Base-by-base conservation (phyloP, 2,113 vertebrate species). In the Melospiza georgiana region DNA sequence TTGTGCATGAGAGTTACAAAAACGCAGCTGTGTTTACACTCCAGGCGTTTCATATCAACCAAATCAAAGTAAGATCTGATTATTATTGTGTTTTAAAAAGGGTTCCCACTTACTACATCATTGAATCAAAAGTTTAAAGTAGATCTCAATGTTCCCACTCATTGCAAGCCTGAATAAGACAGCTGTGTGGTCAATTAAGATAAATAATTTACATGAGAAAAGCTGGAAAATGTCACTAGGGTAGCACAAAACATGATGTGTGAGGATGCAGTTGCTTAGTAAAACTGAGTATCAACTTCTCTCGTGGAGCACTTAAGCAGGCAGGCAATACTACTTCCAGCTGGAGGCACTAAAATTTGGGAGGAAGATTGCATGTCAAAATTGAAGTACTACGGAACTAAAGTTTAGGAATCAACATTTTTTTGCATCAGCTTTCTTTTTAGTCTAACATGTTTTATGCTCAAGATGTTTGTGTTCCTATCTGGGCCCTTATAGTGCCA, bases 161-260 rank as follows among this genome's bases (percentile, higher is more conserved):
- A 20, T 20, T 65, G 9, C 20, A 13, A 90, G 63, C 49, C 62
- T 86, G 67, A 94, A 65, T 87, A 72, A 88, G 72, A 68, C 62
- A 89, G 71, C 76, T 93, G 90, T 66, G 37, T 43, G 20, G 31
- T 44, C 46, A 90, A n/a, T 76, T 80, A 90, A 72, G 66, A 63
- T 61, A 75, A 89, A 72, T 93, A 78, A 78, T 91, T 91, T 82
- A 44, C 62, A 39, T 82, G 55, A 83, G 63, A 92, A 91, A 83
- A 76, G 21, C 68, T 84, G 22, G 18, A 79, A 84, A 90, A 91
- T 82, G 12, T 15, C n/a, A 67, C 31, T 31, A 55, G 28, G 15
- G 35, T 80, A 76, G 65, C 35, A 19, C 28, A 61, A 63, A 92
- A 76, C 12, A 5, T 35, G 11, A 20, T 87, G n/a, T 49, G 16